These are phyloP conservation scores for Sinocyclocheilus anshuiensis DNA, from an alignment of 2,113 vertebrate species.

Conservation along the genomic window DNA sequence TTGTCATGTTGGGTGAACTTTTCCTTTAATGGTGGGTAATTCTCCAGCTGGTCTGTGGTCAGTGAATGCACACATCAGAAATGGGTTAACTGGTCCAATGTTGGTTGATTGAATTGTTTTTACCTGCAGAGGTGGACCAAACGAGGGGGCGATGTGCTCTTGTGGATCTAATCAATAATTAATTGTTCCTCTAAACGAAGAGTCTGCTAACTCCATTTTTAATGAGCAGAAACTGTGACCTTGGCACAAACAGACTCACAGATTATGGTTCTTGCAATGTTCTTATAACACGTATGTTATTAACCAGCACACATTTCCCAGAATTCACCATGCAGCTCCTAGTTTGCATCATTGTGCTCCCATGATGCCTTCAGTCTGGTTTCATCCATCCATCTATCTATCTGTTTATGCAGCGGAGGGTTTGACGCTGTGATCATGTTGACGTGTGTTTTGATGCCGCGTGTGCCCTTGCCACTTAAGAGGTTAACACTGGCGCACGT, in stretches of 20 bases:
- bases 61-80: not conserved
- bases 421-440: constrained; percentile 63
- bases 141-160: not conserved
- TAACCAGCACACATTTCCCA: not conserved
- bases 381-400: constrained; percentile 54
- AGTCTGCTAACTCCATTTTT: constrained; percentile 42
- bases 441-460: constrained; percentile 48
- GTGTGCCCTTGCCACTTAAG: constrained; percentile 72
- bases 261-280: not conserved
- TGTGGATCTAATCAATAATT: constrained; percentile 50
- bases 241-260: not conserved
- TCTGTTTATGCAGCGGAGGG: constrained; percentile 67
- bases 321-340: not conserved
- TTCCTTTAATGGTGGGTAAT: not conserved
- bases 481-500: constrained; percentile 73
- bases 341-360: not conserved
- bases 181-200: constrained; percentile 20
- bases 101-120: not conserved
- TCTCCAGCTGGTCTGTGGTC: not conserved
- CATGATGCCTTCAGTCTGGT: constrained; percentile 55
- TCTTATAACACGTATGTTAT: not conserved
- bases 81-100: not conserved
- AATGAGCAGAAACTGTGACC: constrained; percentile 45
- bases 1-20: not conserved
- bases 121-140: not conserved